Evolutionary conservation across 2,888 invertebrate species (phyloP), one percentile per base, ranked within the genome.

Genomic region (Cepaea hortensis): DNA sequence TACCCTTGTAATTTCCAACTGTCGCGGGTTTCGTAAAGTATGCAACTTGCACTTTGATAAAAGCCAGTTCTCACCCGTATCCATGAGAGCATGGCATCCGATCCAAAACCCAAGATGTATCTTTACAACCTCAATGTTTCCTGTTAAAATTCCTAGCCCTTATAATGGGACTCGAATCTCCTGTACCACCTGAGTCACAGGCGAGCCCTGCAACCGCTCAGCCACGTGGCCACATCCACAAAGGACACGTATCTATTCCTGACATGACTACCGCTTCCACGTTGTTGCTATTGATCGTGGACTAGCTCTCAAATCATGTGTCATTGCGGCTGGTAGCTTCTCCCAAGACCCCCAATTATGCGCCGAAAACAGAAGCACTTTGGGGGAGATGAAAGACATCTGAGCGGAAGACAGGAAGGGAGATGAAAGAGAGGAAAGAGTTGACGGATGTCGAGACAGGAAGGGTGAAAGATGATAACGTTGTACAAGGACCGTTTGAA

Each of bases 341-440:
- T 55, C n/a, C 18, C 18, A 48, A 81, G 70, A 70, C 68, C 81
- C 62, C 50, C 81, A 81, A 81, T 81, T 81, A 70, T 68, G 81
- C 5, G n/a, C 81, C 70, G 7, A 81, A 81, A 81, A 20, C n/a
- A 48, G 81, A 81, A 81, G 20, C 70, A 81, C 81, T 81, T 81
- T 6, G 55, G 55, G 11, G 55, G 46, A 4, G 70, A 70, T n/a
- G 7, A 68, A 65, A 68, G 65, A 68, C 81, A 68, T 20, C 35
- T 13, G 5, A 50, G n/a, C 48, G 68, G 81, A 80, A 65, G 80
- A 46, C 5, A 18, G 46, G 62, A 80, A 23, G 65, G 62, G 4
- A 35, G 35, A 65, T 46, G 80, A 80, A 80, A 35, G 55, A 35
- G 15, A 3, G 13, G 13, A 65, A 65, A 80, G 3, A 18, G 62